Percentiles rank a stretch among this genome's conserved stretches.
These are phyloP conservation scores for Acleris emargana DNA, from an alignment of 2,888 invertebrate species.

Conservation along the genomic window DNA sequence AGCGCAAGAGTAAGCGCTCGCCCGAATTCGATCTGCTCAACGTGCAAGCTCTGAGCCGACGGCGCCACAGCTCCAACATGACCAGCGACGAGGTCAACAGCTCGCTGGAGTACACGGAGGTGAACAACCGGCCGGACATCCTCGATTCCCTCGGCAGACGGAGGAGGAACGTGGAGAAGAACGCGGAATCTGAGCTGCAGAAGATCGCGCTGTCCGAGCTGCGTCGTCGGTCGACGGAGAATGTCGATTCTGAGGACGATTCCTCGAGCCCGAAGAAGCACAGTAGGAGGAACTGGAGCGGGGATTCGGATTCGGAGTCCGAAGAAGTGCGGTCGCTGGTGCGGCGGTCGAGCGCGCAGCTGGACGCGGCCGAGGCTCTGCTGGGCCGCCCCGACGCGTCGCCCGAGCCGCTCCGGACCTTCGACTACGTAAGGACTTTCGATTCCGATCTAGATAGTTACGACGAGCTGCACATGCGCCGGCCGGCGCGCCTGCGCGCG, in stretches of 20 bases:
- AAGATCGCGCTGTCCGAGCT: constrained; percentile 72
- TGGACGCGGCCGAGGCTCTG: constrained; percentile 84
- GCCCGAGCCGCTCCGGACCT: constrained; percentile 74
- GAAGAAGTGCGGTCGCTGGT: constrained; percentile 86
- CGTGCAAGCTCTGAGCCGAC: constrained; percentile 69
- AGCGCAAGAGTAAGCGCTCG: constrained; percentile 72
- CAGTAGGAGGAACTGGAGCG: constrained; percentile 61
- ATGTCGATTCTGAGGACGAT: constrained; percentile 69
- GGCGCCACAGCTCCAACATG: constrained; percentile 76
- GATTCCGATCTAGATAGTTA: constrained; percentile 71
- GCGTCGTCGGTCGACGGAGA: constrained; percentile 73
- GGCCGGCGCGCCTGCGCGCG: constrained; percentile 69
- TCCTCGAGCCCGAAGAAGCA: constrained; percentile 71
- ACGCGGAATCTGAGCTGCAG: constrained; percentile 66
- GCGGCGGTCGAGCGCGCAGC: constrained; percentile 85
- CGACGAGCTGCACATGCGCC: constrained; percentile 52
- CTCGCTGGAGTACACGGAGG: constrained; percentile 77
- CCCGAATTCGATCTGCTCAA: constrained; percentile 76
- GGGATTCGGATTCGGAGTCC: constrained; percentile 86
- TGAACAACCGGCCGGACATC: constrained; percentile 77
- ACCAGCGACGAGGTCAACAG: constrained; percentile 80
- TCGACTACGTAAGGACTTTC: constrained; percentile 81
- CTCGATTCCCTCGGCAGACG: constrained; percentile 71
- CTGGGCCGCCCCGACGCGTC: constrained; percentile 77
- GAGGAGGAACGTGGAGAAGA: constrained; percentile 57